These are phyloP conservation scores for Apeira syringaria DNA, from an alignment of 2,888 invertebrate genomes.

Conservation along the genomic window DNA sequence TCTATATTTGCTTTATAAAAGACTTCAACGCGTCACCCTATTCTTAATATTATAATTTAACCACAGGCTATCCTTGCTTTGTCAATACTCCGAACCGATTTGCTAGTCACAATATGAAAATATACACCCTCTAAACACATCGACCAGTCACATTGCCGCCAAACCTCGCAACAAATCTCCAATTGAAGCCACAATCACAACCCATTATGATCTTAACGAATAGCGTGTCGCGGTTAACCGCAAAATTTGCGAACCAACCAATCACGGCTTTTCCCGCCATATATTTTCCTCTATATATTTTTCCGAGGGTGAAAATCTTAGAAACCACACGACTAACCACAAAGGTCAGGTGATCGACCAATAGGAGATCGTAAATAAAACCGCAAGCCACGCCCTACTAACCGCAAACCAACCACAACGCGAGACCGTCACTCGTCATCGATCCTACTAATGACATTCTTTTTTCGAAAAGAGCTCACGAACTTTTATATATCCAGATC, in stretches of 20 bases:
- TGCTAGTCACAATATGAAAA: slow-evolving; percentile 16
- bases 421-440: slow-evolving; percentile 76
- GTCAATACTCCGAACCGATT: slow-evolving; percentile 10
- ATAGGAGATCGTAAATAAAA: slow-evolving; percentile 82
- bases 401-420: slow-evolving; percentile 86
- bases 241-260: slow-evolving; percentile 73
- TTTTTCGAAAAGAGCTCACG: slow-evolving; percentile 52
- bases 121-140: slow-evolving; percentile 29
- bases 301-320: slow-evolving; percentile 82
- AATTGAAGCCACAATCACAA: slow-evolving; percentile 43
- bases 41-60: background rate
- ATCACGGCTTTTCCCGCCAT: slow-evolving; percentile 58
- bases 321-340: slow-evolving; percentile 85
- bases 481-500: background rate
- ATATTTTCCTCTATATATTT: slow-evolving; percentile 79
- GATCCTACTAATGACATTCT: slow-evolving; percentile 65
- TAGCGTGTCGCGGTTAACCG: slow-evolving; percentile 78
- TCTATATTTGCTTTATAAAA: slow-evolving; percentile 5
- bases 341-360: slow-evolving; percentile 84
- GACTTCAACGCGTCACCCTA: slow-evolving; percentile 29
- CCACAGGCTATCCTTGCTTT: background rate
- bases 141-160: slow-evolving; percentile 33
- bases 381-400: slow-evolving; percentile 85
- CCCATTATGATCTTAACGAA: slow-evolving; percentile 80
- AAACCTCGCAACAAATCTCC: slow-evolving; percentile 66